Percentiles rank a stretch among this genome's conserved stretches.
Evolutionary conservation across 2,797 vertebrate genomes (phyloP).

Genomic region (Scyliorhinus canicula): DNA sequence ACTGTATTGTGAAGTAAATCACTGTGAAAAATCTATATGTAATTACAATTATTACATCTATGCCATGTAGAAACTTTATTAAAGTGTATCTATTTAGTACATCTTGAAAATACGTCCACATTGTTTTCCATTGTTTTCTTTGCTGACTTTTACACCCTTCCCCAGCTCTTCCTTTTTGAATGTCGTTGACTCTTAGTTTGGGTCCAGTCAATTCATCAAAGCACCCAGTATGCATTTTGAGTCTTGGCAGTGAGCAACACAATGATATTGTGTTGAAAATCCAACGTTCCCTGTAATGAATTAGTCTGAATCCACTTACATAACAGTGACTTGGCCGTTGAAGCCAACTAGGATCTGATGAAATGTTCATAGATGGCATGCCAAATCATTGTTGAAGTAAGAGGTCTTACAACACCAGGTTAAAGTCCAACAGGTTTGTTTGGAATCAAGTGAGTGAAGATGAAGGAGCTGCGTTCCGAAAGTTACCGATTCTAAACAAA

Average conservation of each 20-base stretch:
- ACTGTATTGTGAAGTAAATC: neutral
- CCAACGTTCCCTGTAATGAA: neutral
- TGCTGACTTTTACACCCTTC: neutral
- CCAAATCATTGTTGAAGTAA: neutral
- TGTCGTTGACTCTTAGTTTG: neutral
- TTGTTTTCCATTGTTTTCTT: neutral
- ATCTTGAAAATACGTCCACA: neutral
- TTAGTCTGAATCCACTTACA: neutral
- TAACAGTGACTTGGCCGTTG: neutral
- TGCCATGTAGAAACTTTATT: neutral
- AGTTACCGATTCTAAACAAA: too few relatives aligned
- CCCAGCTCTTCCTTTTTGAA: neutral
- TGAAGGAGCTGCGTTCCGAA: too few relatives aligned
- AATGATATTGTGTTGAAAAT: neutral
- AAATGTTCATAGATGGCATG: neutral
- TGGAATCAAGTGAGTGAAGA: too few relatives aligned
- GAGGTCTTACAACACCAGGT: too few relatives aligned
- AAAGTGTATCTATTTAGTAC: neutral
- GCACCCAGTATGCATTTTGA: neutral
- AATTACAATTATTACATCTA: neutral
- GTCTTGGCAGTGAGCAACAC: neutral
- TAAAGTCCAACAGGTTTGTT: too few relatives aligned
- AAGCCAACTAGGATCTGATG: neutral
- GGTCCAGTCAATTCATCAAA: neutral
- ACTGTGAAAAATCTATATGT: neutral